A percentile compares a stretch with the other conserved stretches of the same genome.
Conservation (phyloP, 2,797 vertebrate genomes). For the Adrianichthys oophorus region DNA sequence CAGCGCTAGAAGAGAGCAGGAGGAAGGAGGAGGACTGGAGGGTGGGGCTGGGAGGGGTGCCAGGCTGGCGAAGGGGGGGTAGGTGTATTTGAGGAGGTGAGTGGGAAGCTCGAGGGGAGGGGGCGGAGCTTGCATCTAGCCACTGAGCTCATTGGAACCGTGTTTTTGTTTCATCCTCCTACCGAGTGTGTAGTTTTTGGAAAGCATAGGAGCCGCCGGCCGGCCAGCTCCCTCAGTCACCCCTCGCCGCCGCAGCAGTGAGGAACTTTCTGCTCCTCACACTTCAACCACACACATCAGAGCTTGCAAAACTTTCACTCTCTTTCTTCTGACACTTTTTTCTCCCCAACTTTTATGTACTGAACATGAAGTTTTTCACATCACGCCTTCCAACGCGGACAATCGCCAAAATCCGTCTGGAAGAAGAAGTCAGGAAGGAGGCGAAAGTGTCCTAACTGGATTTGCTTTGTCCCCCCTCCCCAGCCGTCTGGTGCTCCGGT, state of each 20-base stretch:
- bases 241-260: constrained; percentile 50
- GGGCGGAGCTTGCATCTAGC: constrained; percentile 88
- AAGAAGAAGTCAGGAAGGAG: constrained; percentile 15
- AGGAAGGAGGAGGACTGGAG: constrained; percentile 45
- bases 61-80: constrained; percentile 43
- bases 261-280: constrained; percentile 34
- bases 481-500: constrained; percentile 85
- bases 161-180: constrained; percentile 78
- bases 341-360: not conserved
- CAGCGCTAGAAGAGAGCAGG: constrained; percentile 54
- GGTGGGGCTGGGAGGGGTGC: constrained; percentile 65
- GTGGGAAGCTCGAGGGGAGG: constrained; percentile 80
- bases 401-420: not conserved
- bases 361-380: not conserved
- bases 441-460: constrained; percentile 61
- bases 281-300: constrained; percentile 17
- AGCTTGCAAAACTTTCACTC: not conserved
- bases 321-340: not conserved
- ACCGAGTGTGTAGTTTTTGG: constrained; percentile 87
- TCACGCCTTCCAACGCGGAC: not conserved
- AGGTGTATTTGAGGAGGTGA: constrained; percentile 64
- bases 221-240: constrained; percentile 64
- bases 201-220: constrained; percentile 82
- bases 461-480: constrained; percentile 66
- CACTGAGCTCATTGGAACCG: constrained; percentile 98